Evolutionary conservation across 2,797 vertebrate genomes (phyloP).

Genomic region (Diplodus sargus): DNA sequence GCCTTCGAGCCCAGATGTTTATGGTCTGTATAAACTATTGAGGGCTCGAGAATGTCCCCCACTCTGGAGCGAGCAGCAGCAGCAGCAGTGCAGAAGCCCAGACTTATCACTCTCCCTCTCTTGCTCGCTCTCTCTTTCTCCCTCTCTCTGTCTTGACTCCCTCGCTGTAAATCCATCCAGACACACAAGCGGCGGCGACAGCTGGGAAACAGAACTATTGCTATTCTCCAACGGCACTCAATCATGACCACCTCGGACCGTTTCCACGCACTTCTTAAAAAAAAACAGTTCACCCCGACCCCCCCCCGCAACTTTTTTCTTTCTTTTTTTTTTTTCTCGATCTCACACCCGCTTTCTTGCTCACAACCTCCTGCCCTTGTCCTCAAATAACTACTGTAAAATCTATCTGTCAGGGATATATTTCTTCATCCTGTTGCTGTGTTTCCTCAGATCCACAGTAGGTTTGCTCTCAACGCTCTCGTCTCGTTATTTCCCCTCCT

Average conservation of each 20-base stretch:
- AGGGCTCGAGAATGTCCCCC: constrained; percentile 83
- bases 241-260: constrained; percentile 72
- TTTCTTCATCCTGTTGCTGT: constrained; percentile 36
- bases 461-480: constrained; percentile 28
- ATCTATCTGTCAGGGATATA: constrained; percentile 19
- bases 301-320: background rate
- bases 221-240: constrained; percentile 77
- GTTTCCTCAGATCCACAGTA: constrained; percentile 26
- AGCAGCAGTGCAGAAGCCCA: constrained; percentile 74
- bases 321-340: constrained; percentile 8
- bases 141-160: constrained; percentile 60
- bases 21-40: constrained; percentile 88
- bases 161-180: constrained; percentile 82
- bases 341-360: constrained; percentile 36
- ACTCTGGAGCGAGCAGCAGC: constrained; percentile 73
- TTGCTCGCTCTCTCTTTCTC: constrained; percentile 30
- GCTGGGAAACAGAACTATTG: constrained; percentile 81
- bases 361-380: constrained; percentile 44
- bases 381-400: constrained; percentile 55
- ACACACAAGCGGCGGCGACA: constrained; percentile 76
- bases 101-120: constrained; percentile 77
- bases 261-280: constrained; percentile 70
- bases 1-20: constrained; percentile 85
- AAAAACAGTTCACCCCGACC: constrained; percentile 35
- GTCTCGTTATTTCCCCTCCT: constrained; percentile 13